Percentiles rank a stretch among this genome's conserved stretches.
Conservation (phyloP, 2,888 invertebrate genomes). For the Polydrusus cervinus region DNA sequence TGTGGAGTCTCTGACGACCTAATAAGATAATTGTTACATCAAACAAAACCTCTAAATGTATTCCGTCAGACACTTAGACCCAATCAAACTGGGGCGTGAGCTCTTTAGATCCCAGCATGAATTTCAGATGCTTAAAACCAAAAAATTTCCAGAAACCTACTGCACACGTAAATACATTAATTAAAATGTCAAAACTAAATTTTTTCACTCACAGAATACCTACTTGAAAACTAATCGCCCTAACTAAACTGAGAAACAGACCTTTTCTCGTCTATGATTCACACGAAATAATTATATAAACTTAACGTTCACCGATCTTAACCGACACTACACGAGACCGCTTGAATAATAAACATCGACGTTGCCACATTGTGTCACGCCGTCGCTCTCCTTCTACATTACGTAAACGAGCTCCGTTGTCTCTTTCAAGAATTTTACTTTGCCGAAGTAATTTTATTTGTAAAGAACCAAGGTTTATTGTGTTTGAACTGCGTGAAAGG, state of each 20-base stretch:
- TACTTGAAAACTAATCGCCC: too few species aligned
- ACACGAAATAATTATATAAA: constrained; percentile 60
- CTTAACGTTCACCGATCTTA: constrained; percentile 52
- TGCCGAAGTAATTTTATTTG: constrained; percentile 40
- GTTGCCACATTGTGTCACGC: constrained; percentile 52
- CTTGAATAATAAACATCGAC: constrained; percentile 54
- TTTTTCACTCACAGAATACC: too few species aligned
- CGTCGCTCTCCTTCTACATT: constrained; percentile 47
- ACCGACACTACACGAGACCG: constrained; percentile 54
- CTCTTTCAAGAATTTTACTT: constrained; percentile 42
- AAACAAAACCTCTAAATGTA: too few species aligned
- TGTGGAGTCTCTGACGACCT: too few species aligned
- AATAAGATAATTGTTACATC: too few species aligned
- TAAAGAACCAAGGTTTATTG: constrained; percentile 46
- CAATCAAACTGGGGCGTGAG: too few species aligned
- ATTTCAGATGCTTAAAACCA: too few species aligned
- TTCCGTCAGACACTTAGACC: too few species aligned
- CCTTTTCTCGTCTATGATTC: constrained; percentile 59
- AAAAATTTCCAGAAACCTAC: too few species aligned
- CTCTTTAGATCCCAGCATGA: too few species aligned
- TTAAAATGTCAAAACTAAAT: too few species aligned
- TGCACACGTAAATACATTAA: too few species aligned
- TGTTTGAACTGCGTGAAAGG: constrained; percentile 48
- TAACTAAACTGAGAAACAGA: constrained; percentile 32
- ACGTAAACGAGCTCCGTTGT: constrained; percentile 23